Base-by-base conservation (phyloP, 2,888 invertebrate genomes). In the Euspilapteryx auroguttella region DNA sequence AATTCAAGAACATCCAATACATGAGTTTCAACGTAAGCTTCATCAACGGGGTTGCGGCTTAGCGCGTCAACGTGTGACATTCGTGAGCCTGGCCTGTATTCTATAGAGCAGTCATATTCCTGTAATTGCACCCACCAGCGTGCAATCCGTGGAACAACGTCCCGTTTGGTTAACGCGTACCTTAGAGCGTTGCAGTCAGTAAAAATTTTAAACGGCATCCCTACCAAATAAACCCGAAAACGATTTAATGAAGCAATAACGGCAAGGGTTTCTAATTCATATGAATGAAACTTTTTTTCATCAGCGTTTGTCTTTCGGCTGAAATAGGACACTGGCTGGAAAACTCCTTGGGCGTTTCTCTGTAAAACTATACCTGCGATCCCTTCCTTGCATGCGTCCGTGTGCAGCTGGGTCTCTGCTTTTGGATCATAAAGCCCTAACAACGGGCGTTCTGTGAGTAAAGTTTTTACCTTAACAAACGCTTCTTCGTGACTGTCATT, bases 371-470 rank as follows among this genome's bases (percentile, higher is more conserved):
- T 8, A 11, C 21, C 27, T 9, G 12, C 27, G 10, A 27, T 5
- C 3, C 27, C 27, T n/a, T 27, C 5, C 21, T 27, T 27, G 12
- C 27, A 21, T 6, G 27, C 21, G 12, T 27, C 21, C 2, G 21
- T 21, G 12, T 27, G 27, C 7, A 27, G 5, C 10, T 28, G 14
- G 4, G 23, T 28, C 4, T n/a, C 14, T 4, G 22, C 22, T 11
- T 22, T 14, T 9, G 14, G 14, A 23, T 28, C 23, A 11, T 28
- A 21, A 5, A 28, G 13, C 14, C 14, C 20, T 3, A 27, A 11
- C 7, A 27, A 9, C 3, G 27, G 21, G 5, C 28, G 10, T 12
- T 28, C 13, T 12, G 14, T 21, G 9, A 29, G 21, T n/a, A 25
- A 20, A 10, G 9, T 25, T 25, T 25, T 29, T 3, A 29, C 4